Base-by-base conservation (phyloP, 2,797 vertebrate genomes). In the Typhlichthys subterraneus region DNA sequence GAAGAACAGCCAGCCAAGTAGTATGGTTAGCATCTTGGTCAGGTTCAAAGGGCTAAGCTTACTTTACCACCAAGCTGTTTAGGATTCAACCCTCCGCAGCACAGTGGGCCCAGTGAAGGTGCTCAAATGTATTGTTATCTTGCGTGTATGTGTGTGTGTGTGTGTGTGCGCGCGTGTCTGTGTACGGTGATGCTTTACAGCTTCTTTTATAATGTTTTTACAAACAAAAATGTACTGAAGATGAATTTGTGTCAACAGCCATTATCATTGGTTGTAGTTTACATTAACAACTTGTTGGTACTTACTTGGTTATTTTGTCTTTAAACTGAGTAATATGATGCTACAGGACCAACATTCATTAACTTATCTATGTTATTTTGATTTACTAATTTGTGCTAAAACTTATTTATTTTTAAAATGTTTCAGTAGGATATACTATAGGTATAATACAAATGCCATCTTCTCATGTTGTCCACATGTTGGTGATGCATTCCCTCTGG, bases 31-130 rank as follows among this genome's bases (percentile, higher is more conserved):
- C 53, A 69, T 38, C 42, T 45, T 69, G 57, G 61, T 65, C 33
- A 55, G 38, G 67, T 80, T 81, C 46, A 71, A 42, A 53, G 5
- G 6, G 53, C 54, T 67, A 76, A 74, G 62, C 65, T 12, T 70
- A 64, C 52, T 49, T 64, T 38, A 59, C 45, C 57, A 64, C 76
- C 65, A 67, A 49, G 53, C 56, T 49, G 59, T 67, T 52, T 66
- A 42, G 68, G 45, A 67, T 69, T 15, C 15, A 19, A 53, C 14
- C 15, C 12, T 14, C 6, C 6, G 53, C 49, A 12, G 33, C 57
- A 14, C 12, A 54, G 5, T n/a, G 14, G 1, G 12, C 10, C 7
- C n/a, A 11, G 8, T 14, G 29, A 14, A 53, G 6, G 29, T 63
- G 55, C 23, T 57, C 49, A 29, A 29, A 31, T 47, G 19, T 46